These are phyloP conservation scores for Paramormyrops hopkinsi DNA, from an alignment of 2,797 vertebrate species.

Conservation along the genomic window DNA sequence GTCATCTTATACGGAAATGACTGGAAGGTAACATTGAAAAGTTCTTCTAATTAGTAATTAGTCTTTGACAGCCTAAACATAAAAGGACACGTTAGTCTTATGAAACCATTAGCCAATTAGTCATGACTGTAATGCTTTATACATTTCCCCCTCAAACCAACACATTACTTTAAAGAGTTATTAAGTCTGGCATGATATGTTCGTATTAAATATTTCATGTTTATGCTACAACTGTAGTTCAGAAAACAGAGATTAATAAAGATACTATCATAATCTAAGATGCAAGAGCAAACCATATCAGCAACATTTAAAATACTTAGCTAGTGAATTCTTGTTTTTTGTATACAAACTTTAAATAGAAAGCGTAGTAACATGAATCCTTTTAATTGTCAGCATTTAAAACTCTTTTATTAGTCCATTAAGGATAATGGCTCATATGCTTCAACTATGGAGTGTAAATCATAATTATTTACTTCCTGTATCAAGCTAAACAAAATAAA, in stretches of 20 bases:
- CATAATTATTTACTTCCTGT: not conserved
- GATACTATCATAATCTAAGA: not conserved
- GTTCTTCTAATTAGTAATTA: not conserved
- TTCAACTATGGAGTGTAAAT: not conserved
- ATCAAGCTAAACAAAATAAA: not conserved
- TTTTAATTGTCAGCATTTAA: not conserved
- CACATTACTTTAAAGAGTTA: not conserved
- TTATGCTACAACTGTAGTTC: not conserved
- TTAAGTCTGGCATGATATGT: not conserved
- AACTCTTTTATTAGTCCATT: not conserved
- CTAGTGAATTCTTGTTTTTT: not conserved
- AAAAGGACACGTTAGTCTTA: not conserved
- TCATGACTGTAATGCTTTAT: not conserved
- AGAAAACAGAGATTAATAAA: not conserved
- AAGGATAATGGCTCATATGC: not conserved
- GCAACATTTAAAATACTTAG: not conserved
- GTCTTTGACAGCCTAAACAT: not conserved
- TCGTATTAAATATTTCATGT: not conserved
- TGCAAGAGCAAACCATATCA: not conserved
- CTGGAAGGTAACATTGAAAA: not conserved
- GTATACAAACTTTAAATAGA: not conserved
- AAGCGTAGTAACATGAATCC: not conserved
- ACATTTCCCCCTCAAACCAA: not conserved
- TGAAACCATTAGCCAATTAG: not conserved
- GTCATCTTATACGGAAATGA: not conserved